phyloP scores from a whole-genome alignment of 2,113 vertebrate species.

The Ascaphus truei region DNA sequence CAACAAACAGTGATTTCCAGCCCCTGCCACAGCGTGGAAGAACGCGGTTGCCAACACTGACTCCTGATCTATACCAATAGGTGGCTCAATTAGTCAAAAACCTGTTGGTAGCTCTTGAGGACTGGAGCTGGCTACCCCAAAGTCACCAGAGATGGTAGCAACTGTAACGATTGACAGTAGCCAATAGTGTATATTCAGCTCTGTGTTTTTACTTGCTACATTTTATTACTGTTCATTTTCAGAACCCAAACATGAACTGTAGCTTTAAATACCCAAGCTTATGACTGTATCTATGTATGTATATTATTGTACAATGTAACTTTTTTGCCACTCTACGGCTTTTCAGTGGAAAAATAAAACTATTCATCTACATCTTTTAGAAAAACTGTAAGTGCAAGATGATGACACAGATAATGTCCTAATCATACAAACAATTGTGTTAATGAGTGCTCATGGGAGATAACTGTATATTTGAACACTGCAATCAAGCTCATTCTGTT shows the following conservation, averaged over 20 bases:
- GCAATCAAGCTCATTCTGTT: conserved; percentile 34
- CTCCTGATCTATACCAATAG: no score
- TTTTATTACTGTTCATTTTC: no score
- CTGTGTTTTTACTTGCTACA: no score
- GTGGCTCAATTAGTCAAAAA: no score
- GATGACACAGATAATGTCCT: conserved; percentile 32
- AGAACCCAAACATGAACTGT: not conserved
- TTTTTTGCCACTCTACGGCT: not conserved
- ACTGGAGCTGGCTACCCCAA: no score
- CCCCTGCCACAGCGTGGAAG: no score
- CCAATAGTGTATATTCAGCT: no score
- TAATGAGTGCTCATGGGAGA: conserved; percentile 31
- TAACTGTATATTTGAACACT: conserved; percentile 20
- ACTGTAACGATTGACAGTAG: no score
- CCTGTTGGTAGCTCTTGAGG: no score
- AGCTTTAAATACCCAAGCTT: not conserved
- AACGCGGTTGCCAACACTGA: no score
- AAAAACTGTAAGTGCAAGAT: conserved; percentile 16
- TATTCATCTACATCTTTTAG: not conserved
- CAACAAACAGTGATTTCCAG: no score
- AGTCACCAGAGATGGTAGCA: no score
- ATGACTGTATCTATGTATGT: not conserved
- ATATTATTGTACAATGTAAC: not conserved
- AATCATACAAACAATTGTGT: conserved; percentile 35
- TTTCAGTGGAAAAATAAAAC: conserved; percentile 1